phyloP scores from a whole-genome alignment of 2,888 invertebrate species.

The Gryllus longicercus region DNA sequence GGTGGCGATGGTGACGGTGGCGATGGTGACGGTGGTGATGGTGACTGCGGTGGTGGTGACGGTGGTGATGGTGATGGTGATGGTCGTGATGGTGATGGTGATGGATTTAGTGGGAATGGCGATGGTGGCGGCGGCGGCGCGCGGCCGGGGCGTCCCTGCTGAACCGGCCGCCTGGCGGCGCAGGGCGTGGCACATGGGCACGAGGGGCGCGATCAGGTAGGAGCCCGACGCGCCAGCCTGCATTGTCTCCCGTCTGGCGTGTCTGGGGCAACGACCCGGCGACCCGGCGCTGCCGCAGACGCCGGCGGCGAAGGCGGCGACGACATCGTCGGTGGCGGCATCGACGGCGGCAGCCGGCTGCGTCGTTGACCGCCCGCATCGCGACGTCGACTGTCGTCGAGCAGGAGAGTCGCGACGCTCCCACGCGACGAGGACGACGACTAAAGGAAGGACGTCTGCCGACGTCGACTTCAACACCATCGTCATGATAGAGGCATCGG shows the following conservation, averaged over 20 bases:
- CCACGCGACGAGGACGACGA: no score
- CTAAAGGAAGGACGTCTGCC: no score
- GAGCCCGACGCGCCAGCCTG: not conserved
- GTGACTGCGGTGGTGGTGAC: not conserved
- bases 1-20: no score
- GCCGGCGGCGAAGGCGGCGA: not conserved
- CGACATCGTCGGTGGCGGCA: not conserved
- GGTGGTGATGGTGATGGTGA: not conserved
- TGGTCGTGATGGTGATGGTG: no score
- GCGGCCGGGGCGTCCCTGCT: no score
- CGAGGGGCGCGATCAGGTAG: not conserved
- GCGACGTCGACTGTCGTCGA: no score
- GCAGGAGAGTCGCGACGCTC: not conserved
- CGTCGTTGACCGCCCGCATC: not conserved
- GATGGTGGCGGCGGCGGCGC: not conserved
- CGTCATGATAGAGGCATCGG: no score
- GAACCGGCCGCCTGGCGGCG: no score
- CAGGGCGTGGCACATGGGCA: not conserved
- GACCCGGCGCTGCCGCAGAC: not conserved
- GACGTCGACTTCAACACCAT: no score
- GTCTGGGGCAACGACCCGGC: constrained; percentile 1
- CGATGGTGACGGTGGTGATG: no score
- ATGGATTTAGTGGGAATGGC: not conserved
- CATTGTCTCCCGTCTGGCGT: constrained; percentile 11
- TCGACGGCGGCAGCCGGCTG: not conserved